Evolutionary conservation across 2,888 invertebrate genomes (phyloP).

Genomic region (Acholoe squamosa): DNA sequence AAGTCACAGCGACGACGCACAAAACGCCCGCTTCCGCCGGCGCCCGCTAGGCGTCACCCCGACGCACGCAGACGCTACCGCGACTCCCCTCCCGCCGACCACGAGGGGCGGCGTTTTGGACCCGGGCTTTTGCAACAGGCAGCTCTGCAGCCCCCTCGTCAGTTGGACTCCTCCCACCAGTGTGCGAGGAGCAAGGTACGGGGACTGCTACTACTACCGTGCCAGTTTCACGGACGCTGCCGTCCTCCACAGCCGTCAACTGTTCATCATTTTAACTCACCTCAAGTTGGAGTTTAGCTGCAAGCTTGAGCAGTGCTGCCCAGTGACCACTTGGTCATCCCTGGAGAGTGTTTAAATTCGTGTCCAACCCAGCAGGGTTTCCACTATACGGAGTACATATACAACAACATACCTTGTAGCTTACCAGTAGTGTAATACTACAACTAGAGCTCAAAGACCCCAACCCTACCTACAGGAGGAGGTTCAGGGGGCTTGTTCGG

Average conservation of each 20-base stretch:
- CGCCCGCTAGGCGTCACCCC: constrained; percentile 10
- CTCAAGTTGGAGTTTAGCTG: no score
- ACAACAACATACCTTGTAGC: no score
- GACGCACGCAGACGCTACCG: neutral
- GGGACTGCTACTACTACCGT: no score
- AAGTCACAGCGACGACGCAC: no score
- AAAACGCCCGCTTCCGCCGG: neutral
- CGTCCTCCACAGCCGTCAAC: neutral
- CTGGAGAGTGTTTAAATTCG: no score
- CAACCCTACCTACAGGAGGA: neutral
- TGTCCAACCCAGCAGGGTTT: no score
- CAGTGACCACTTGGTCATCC: no score
- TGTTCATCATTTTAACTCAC: no score
- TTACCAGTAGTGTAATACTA: no score
- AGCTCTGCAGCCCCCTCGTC: neutral
- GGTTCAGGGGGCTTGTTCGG: neutral
- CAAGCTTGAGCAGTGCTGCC: no score
- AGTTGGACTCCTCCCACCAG: neutral
- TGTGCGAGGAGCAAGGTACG: neutral
- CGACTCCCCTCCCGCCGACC: neutral
- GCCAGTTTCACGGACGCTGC: neutral
- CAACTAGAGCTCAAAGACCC: no score
- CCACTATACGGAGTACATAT: no score
- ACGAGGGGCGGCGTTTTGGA: neutral
- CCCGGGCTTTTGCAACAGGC: constrained; percentile 3